A percentile compares a stretch with the other conserved stretches of the same genome.
phyloP scores from a whole-genome alignment of 2,113 vertebrate genomes.

The Arothron firmamentum region DNA sequence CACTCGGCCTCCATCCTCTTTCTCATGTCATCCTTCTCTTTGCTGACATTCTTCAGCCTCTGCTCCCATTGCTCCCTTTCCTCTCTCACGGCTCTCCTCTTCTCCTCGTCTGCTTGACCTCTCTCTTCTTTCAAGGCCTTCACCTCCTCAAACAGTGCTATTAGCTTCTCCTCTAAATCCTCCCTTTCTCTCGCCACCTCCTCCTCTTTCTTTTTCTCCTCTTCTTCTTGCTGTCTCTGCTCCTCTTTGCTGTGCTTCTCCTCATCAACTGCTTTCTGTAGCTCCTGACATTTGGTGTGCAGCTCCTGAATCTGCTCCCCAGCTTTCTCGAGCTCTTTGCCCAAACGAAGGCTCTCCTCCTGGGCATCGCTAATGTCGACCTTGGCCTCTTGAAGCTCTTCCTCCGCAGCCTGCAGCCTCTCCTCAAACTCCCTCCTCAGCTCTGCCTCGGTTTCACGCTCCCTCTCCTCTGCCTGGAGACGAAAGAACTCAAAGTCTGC shows the following conservation, averaged over 20 bases:
- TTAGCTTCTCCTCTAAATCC: slow-evolving; percentile 50
- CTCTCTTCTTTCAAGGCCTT: slow-evolving; percentile 47
- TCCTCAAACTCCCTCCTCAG: slow-evolving; percentile 65
- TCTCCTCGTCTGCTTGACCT: slow-evolving; percentile 55
- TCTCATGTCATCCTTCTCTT: slow-evolving; percentile 75
- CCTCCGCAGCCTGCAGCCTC: slow-evolving; percentile 59
- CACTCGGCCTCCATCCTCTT: slow-evolving; percentile 77
- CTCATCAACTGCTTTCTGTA: slow-evolving; percentile 51
- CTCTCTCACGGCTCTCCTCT: slow-evolving; percentile 64
- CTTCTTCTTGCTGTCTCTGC: slow-evolving; percentile 43
- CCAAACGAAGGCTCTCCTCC: slow-evolving; percentile 67
- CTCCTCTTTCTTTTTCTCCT: slow-evolving; percentile 40
- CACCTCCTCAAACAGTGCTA: slow-evolving; percentile 57
- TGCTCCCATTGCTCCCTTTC: slow-evolving; percentile 72
- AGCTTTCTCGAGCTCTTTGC: slow-evolving; percentile 73
- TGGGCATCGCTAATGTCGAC: slow-evolving; percentile 51
- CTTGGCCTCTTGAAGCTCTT: slow-evolving; percentile 63
- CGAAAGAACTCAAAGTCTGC: slow-evolving; percentile 68
- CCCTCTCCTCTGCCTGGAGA: slow-evolving; percentile 71
- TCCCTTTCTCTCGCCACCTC: slow-evolving; percentile 57
- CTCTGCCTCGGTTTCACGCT: slow-evolving; percentile 63
- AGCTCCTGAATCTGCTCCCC: slow-evolving; percentile 67
- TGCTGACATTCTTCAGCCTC: slow-evolving; percentile 73
- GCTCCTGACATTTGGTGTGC: slow-evolving; percentile 67
- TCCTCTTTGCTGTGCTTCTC: slow-evolving; percentile 44